Percentiles rank a stretch among this genome's conserved stretches.
Evolutionary conservation across 2,113 vertebrate species (phyloP).

Genomic region (Lampris megalopsis): DNA sequence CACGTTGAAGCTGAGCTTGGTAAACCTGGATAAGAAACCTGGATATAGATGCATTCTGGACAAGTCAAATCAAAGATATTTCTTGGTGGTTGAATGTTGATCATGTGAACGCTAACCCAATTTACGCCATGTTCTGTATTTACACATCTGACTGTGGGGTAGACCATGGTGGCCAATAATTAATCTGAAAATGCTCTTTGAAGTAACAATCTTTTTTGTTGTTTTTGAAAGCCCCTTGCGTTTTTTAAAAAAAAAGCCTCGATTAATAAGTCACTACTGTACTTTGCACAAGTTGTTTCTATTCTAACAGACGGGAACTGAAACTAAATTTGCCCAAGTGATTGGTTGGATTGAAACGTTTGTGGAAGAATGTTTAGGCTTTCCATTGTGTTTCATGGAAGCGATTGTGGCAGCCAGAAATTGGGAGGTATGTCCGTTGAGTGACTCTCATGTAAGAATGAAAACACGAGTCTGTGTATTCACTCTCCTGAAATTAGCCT

Average conservation of each 20-base stretch:
- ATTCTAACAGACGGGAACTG: background rate
- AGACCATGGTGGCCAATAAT: slow-evolving; percentile 18
- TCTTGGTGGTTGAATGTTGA: slow-evolving; percentile 15
- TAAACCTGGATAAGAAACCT: background rate
- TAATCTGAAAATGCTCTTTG: slow-evolving; percentile 18
- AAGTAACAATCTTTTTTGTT: slow-evolving; percentile 25
- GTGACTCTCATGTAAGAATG: background rate
- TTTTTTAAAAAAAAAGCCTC: slow-evolving; percentile 39
- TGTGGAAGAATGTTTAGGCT: background rate
- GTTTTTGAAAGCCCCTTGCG: slow-evolving; percentile 9
- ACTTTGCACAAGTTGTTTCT: slow-evolving; percentile 8
- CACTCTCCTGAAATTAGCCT: background rate
- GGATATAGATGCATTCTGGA: slow-evolving; percentile 7
- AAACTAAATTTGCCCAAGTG: slow-evolving; percentile 27
- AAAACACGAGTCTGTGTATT: background rate
- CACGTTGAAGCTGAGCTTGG: background rate
- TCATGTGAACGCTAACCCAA: slow-evolving; percentile 24
- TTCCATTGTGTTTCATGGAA: background rate
- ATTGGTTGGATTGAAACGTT: background rate
- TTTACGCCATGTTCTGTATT: slow-evolving; percentile 23
- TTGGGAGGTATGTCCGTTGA: background rate
- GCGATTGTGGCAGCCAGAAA: background rate
- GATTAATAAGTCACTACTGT: slow-evolving; percentile 41
- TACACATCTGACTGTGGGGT: slow-evolving; percentile 13
- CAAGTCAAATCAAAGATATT: background rate